Base-by-base conservation (phyloP, 2,888 invertebrate genomes). In the Xylocampa areola region DNA sequence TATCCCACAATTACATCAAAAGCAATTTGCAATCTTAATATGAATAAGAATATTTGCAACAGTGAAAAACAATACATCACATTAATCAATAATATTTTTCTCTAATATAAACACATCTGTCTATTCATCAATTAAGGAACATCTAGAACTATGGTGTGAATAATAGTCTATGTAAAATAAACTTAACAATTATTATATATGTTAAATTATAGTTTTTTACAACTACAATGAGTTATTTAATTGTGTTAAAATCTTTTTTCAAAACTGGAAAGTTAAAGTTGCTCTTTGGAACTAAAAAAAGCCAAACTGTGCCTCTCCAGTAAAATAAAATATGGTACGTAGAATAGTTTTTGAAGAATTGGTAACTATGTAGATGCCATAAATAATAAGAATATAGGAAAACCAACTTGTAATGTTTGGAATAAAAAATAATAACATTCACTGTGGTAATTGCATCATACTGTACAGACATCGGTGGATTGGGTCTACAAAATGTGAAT, bases 61-160 rank as follows among this genome's bases (percentile, higher is more conserved):
- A 55, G 37, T 62, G 65, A 52, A 66, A 57, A 72, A 45, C 41
- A 41, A 60, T 21, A 45, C 53, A 59, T 60, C 49, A 63, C 62
- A 66, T 33, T 44, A 53, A 29, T 14, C 54, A 53, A 55, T 21
- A 47, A 29, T 33, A 5, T 39, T 50, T 49, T 50, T 49, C 13
- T 39, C 44, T 63, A 49, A 50, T 47, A 48, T 54, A 52, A 71
- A 69, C 44, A 36, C 33, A 69, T 47, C 71, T 69, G 52, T 39
- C 66, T 73, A 66, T 51, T 48, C 40, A 49, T 66, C 27, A 54
- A 50, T 36, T 47, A 50, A 62, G 45, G 55, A 63, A 68, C 55
- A 48, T 65, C 27, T 68, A 68, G 39, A 55, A 45, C 36, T 29
- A 52, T 41, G 37, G 25, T 63, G 41, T 55, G 35, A 30, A 41